Conservation (phyloP, 2,888 invertebrate genomes). For the Drosophila basisetae region DNA sequence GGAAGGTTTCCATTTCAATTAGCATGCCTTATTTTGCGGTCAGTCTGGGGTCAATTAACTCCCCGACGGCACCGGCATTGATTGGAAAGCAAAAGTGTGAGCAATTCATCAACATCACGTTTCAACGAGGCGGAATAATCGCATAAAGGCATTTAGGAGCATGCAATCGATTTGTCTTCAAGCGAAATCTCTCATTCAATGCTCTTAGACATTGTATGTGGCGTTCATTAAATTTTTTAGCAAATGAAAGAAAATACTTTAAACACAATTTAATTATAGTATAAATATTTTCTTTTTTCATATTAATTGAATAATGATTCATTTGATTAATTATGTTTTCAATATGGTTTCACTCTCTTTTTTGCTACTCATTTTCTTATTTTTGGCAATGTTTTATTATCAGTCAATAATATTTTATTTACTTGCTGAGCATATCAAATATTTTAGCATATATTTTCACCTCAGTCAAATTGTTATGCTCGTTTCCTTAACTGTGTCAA, state of each 20-base stretch:
- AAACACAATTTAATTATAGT: conserved; percentile 10
- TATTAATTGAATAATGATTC: not conserved
- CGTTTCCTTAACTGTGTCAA: conserved; percentile 72
- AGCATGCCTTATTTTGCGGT: conserved; percentile 64
- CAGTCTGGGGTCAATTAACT: conserved; percentile 70
- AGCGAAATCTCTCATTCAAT: conserved; percentile 11
- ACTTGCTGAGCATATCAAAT: conserved; percentile 22
- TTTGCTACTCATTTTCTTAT: conserved; percentile 5
- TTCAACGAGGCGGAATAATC: conserved; percentile 31
- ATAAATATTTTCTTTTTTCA: conserved; percentile 2
- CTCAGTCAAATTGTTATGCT: conserved; percentile 50
- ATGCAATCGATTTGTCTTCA: conserved; percentile 33
- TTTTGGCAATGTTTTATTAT: conserved; percentile 20
- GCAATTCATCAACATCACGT: conserved; percentile 58
- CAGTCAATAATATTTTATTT: conserved; percentile 26
- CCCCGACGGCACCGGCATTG: conserved; percentile 32
- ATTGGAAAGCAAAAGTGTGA: conserved; percentile 73
- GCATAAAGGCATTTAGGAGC: conserved; percentile 14
- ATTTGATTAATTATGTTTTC: conserved; percentile 3
- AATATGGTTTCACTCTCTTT: conserved; percentile 29
- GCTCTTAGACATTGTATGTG: not conserved
- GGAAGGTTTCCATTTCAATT: conserved; percentile 66
- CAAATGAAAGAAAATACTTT: conserved; percentile 3
- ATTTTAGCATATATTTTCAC: conserved; percentile 29
- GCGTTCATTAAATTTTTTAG: not conserved